A percentile compares a stretch with the other conserved stretches of the same genome.
Evolutionary conservation across 2,797 vertebrate species (phyloP).

Genomic region (Atherinosoma microstoma): DNA sequence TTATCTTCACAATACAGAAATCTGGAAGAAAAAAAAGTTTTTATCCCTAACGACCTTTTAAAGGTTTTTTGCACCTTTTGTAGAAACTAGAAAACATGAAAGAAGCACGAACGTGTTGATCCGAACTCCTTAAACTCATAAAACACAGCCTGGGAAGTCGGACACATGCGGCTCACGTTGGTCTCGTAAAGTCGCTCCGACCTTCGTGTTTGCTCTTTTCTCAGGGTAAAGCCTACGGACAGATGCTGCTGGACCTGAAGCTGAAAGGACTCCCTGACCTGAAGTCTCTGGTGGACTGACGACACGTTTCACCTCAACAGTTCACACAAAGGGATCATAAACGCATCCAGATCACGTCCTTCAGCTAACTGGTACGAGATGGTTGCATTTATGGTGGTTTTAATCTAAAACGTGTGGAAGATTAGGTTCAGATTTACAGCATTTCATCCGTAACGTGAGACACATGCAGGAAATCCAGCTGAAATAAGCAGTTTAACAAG

Average conservation of each 20-base stretch:
- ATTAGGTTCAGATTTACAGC: background rate
- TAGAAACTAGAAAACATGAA: background rate
- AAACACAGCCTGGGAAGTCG: background rate
- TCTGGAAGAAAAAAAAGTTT: background rate
- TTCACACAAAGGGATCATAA: conserved; percentile 1
- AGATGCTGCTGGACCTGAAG: conserved; percentile 90
- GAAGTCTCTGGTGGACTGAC: conserved; percentile 87
- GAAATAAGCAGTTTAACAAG: no score
- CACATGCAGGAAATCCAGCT: background rate
- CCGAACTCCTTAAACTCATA: background rate
- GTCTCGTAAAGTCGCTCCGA: background rate
- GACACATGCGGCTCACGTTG: background rate
- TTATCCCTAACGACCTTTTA: background rate
- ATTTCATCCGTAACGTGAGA: background rate
- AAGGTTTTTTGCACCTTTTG: background rate
- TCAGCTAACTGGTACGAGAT: background rate
- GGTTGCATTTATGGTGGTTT: background rate
- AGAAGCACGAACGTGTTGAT: background rate
- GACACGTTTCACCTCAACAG: conserved; percentile 39
- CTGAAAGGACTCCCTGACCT: conserved; percentile 88
- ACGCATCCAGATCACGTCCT: conserved; percentile 2
- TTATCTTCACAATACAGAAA: background rate
- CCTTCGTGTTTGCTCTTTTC: conserved; percentile 10
- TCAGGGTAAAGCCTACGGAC: conserved; percentile 90
- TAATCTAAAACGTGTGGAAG: no score